Base-by-base conservation (phyloP, 2,888 invertebrate species). In the Ophioninae sp. region DNA sequence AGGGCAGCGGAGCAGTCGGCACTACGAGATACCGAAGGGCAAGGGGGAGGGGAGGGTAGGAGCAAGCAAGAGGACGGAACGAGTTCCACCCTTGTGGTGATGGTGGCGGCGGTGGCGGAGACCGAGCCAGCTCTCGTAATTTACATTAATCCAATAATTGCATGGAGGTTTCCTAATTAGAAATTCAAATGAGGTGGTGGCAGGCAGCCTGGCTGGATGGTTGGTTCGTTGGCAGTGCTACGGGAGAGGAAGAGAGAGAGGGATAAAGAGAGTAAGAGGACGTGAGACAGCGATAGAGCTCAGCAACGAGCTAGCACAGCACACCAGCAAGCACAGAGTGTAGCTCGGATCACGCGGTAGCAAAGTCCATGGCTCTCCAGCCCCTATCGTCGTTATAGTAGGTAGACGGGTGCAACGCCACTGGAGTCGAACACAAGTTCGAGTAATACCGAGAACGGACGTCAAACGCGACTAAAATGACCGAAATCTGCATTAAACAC, bases 61-160 rank as follows among this genome's bases (percentile, higher is more conserved):
- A 39, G 44, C 37, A 56, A 65, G 74, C n/a, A 44, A 61, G 41
- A 61, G 77, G 84, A 65, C 63, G 76, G 82, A 78, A 82, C 87
- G 88, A 89, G 89, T 90, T 91, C 90, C 89, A 92, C 92, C 92
- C 91, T 92, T 91, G 92, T 91, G 86, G 90, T 89, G 85, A 91
- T 89, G 86, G 90, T 88, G 85, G 86, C 80, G 89, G 91, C 91
- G 89, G 90, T 91, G 90, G 91, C 90, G 90, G 92, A 92, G 93
- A 92, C 93, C 92, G 92, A 92, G 92, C 95, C 95, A 95, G 95
- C 95, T 96, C 95, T 96, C 96, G 96, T 96, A 96, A 96, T 96
- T 96, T 96, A 96, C 96, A 96, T 96, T 96, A 96, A 96, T 96
- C 96, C 96, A 96, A 96, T 96, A 96, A 96, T 96, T 96, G 96